Evolutionary conservation across 2,113 vertebrate species (phyloP).

Genomic region (Atractosteus spatula): DNA sequence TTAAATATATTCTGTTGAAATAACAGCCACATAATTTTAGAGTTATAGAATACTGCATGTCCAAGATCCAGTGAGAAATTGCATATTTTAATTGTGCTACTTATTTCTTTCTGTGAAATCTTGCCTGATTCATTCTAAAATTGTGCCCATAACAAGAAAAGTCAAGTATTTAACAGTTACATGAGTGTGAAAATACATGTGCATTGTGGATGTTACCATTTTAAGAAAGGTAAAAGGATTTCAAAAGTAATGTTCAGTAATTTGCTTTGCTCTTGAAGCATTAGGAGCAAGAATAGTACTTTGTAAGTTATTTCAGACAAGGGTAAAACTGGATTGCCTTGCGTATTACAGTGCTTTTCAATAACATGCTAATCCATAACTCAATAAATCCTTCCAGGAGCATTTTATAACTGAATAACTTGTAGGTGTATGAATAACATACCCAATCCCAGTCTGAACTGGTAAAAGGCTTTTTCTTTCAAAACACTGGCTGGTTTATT

Average conservation of each 20-base stretch:
- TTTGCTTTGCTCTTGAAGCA: background rate
- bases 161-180: too few relatives aligned
- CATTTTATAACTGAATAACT: constrained; percentile 12
- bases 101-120: too few relatives aligned
- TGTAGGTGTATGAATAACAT: constrained; percentile 12
- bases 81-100: too few relatives aligned
- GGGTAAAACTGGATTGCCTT: constrained; percentile 22
- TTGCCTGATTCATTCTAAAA: too few relatives aligned
- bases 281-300: background rate
- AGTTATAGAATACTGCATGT: too few relatives aligned
- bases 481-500: background rate
- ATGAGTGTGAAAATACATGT: too few relatives aligned
- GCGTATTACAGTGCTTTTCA: constrained; percentile 21
- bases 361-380: constrained; percentile 29
- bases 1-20: too few relatives aligned
- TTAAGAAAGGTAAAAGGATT: constrained; percentile 11
- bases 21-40: too few relatives aligned
- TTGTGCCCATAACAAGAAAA: too few relatives aligned
- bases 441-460: constrained; percentile 3
- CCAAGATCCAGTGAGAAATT: too few relatives aligned
- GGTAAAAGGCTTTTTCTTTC: constrained; percentile 15
- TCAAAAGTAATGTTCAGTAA: constrained; percentile 4
- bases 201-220: constrained; percentile 9
- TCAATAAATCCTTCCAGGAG: constrained; percentile 34
- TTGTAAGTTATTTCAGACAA: constrained; percentile 7